Evolutionary conservation across 2,113 vertebrate species (phyloP).

Genomic region (Pachypanchax playfairii): DNA sequence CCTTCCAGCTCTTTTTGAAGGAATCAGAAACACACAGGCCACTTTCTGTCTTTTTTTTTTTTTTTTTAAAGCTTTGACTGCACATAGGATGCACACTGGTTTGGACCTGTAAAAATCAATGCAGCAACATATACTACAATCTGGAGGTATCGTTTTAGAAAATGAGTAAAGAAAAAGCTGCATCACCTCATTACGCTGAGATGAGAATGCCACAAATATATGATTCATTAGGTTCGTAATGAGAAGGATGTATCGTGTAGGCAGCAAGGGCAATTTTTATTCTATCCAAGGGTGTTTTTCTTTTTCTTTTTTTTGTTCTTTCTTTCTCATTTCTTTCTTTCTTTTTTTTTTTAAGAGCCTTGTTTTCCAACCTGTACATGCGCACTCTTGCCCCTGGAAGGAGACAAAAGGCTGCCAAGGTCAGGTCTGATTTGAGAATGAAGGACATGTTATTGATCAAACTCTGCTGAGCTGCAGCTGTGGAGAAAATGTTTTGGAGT

Average conservation of each 20-base stretch:
- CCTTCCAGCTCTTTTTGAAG: slow-evolving; percentile 30
- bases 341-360: slow-evolving; percentile 58
- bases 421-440: slow-evolving; percentile 79
- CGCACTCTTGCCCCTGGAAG: slow-evolving; percentile 78
- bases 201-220: slow-evolving; percentile 74
- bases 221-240: slow-evolving; percentile 75
- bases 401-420: slow-evolving; percentile 84
- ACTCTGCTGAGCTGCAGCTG: slow-evolving; percentile 74
- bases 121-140: slow-evolving; percentile 33
- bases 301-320: slow-evolving; percentile 40
- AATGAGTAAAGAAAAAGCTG: slow-evolving; percentile 67
- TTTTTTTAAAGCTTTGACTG: slow-evolving; percentile 20
- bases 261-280: slow-evolving; percentile 48
- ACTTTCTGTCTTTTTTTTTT: slow-evolving; percentile 35
- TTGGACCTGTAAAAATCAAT: slow-evolving; percentile 34
- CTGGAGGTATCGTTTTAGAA: slow-evolving; percentile 54
- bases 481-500: slow-evolving; percentile 57
- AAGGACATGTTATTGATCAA: slow-evolving; percentile 85
- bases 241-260: slow-evolving; percentile 58
- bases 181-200: slow-evolving; percentile 71
- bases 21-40: slow-evolving; percentile 11
- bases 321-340: slow-evolving; percentile 47
- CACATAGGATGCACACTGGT: slow-evolving; percentile 5
- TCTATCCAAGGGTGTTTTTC: slow-evolving; percentile 54
- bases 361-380: slow-evolving; percentile 78